Evolutionary conservation across 2,113 vertebrate genomes (phyloP), one percentile per base, ranked within the genome.

Genomic region (Vidua macroura): DNA sequence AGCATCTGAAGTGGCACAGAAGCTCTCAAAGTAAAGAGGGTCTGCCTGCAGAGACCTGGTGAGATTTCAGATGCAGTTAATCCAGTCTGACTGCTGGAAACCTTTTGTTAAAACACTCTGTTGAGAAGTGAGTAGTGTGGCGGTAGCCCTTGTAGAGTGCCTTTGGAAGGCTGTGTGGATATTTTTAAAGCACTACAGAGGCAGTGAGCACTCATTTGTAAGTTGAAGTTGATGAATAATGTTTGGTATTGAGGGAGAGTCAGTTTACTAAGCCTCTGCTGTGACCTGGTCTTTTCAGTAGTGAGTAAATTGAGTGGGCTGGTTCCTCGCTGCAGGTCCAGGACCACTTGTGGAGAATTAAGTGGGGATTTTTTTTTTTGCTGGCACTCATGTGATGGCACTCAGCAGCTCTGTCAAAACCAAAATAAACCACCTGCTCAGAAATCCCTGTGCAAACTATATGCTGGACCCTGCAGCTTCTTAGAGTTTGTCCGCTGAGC

Each of bases 21-120:
- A 7, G 48, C 88, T 62, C 56, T 52, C 37, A 58, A 88, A 90
- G 70, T 63, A 46, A 87, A 73, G 13, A 12, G 56, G 64, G 39
- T 95, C 74, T 82, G 73, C 60, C 64, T 86, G 44, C 80, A 81
- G 24, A 46, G 70, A 43, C 49, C 48, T 63, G 80, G 79, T 94
- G 78, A 48, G 95, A 64, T 97, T 96, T 96, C 92, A 96, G 83
- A 79, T 92, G 80, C 33, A 35, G 60, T 92, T 93, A 83, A 94
- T 90, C 89, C 92, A 90, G 88, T 60, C 85, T 62, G 93, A 69
- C 58, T 90, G 68, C 86, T 95, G 75, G 85, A 73, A 96, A 64
- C 76, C 86, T 53, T 93, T 96, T 84, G 89, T 68, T 88, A 69
- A 89, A 92, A 39, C 64, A 41, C 63, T 59, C 35, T 52, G 39